Evolutionary conservation across 2,113 vertebrate genomes (phyloP), one percentile per base, ranked within the genome.

Genomic region (Nerophis ophidion): DNA sequence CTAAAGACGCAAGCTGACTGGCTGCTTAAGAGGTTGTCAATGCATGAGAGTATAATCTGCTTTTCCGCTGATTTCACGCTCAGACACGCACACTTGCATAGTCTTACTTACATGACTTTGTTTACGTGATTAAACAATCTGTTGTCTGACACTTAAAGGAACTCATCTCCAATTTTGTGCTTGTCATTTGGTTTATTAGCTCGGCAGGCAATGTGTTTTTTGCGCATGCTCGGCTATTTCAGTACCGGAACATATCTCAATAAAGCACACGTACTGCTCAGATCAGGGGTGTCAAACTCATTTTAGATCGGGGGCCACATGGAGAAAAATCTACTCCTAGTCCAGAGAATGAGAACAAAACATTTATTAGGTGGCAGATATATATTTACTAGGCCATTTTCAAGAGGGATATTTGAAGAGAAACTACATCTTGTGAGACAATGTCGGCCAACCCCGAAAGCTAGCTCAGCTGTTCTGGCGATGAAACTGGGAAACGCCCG

Each of bases 41-140:
- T 51, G 13, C 8, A 46, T 46, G 44, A 38, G 57, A 60, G 71
- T 48, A 8, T 65, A 50, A 61, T 73, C 55, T 58, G 19, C 26
- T 68, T 65, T 67, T 46, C 44, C 42, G 10, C 26, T 61, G 53
- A 59, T 67, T 77, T 71, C 45, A 67, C 4, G 8, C 57, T 17
- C 34, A 5, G 15, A 9, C 15, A 65, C 56, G 57, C 34, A 38
- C 4, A 8, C 49, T 47, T 36, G 19, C 40, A 66, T 14, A 17
- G 5, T 40, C 34, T 16, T 40, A 55, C 38, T 38, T 36, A 47
- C 60, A 65, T 61, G 54, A 56, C 42, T 74, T 51, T 13, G 11
- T 66, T 64, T 60, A 70, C 60, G 48, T 66, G 60, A 61, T 65
- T 59, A 38, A 60, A 62, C 47, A 55, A n/a, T 61, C 61, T 61